Conservation (phyloP, 2,113 vertebrate species). For the Notarius lentiginosus region DNA sequence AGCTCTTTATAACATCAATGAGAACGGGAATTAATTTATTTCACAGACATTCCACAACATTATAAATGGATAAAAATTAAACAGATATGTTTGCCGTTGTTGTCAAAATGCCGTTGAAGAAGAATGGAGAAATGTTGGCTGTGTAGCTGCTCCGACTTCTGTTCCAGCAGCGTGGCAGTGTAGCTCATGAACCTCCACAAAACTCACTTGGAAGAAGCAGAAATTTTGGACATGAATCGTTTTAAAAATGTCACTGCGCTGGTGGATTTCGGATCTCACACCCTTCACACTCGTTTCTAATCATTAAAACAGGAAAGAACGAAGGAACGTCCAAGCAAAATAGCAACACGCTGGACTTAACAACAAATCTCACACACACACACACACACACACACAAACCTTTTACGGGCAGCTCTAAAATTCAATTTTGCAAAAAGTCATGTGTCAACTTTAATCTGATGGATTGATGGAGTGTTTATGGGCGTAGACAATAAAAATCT, state of each 20-base stretch:
- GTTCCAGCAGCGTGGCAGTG: too few species aligned
- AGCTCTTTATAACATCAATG: too few species aligned
- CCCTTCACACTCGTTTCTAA: not conserved
- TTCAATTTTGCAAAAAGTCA: not conserved
- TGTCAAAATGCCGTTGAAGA: not conserved
- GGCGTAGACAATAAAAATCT: not conserved
- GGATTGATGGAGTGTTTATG: constrained; percentile 1
- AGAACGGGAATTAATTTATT: not conserved
- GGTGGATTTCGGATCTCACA: not conserved
- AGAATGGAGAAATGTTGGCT: too few species aligned
- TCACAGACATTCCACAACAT: not conserved
- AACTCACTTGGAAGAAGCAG: too few species aligned
- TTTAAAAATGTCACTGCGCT: not conserved
- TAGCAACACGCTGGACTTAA: not conserved
- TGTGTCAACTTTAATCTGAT: not conserved
- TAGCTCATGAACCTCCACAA: too few species aligned
- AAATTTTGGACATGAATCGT: not conserved
- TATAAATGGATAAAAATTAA: not conserved
- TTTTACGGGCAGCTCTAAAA: not conserved
- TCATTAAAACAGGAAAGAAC: not conserved
- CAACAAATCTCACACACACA: not conserved
- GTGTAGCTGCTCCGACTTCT: not conserved
- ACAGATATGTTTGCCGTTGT: not conserved
- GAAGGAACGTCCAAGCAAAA: not conserved
- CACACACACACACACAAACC: not conserved